Evolutionary conservation across 2,888 invertebrate genomes (phyloP), one percentile per base, ranked within the genome.

Genomic region (Noctua janthe): DNA sequence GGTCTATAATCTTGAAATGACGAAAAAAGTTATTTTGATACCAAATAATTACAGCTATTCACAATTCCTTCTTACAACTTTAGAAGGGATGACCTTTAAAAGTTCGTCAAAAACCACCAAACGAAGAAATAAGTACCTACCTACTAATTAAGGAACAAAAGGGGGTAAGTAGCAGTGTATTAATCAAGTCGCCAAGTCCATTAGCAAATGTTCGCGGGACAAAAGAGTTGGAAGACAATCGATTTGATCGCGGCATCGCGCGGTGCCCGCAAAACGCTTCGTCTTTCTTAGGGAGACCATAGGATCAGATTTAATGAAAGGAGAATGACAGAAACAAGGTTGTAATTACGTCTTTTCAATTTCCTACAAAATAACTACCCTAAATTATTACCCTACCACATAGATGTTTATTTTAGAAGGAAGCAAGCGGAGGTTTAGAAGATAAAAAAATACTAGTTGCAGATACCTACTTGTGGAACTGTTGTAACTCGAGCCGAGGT

Each of bases 111-210:
- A 56, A 64, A 29, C 17, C 43, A n/a, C 20, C 47, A 10, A 73
- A 70, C 62, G 49, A 51, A 51, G 70, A 74, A 81, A 62, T 43
- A 35, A 35, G 23, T 56, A 75, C 29, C 23, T 77, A 77, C 35
- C 43, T 29, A 78, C 82, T 84, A 90, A 90, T 90, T 89, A 87
- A 81, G 82, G 74, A 79, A 85, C 90, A 89, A 88, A 66, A 73
- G 49, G 69, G 59, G 49, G 84, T 88, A 87, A 84, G 88, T 89
- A 83, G 82, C 82, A 67, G 82, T 85, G 83, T 90, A 90, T 90
- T 90, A 90, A 90, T 90, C 89, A 90, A 89, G 90, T 85, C 83
- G 87, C 82, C 78, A 83, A 89, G 90, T 90, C 90, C 90, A 90
- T 90, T 90, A 90, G 90, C 85, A 87, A 90, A 88, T 84, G 90